Base-by-base conservation (phyloP, 2,113 vertebrate genomes). In the Xyrauchen texanus region DNA sequence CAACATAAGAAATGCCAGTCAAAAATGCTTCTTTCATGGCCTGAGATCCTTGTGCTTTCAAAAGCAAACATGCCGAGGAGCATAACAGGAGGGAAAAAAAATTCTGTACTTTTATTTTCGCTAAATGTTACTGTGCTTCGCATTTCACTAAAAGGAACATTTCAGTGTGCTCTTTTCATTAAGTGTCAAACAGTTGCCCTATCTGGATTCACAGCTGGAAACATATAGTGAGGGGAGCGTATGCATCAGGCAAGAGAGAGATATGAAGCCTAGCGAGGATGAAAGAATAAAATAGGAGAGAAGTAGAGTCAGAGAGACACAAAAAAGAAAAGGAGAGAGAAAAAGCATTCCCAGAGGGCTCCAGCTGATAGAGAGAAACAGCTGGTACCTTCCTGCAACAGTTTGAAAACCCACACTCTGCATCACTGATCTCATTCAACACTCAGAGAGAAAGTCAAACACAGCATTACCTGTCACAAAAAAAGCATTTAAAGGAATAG, bases 1-100 rank as follows among this genome's bases (percentile, higher is more conserved):
- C 47, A 45, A 44, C 44, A 72, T 53, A 68, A 63, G 3, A 75
- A 74, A 77, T 51, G 57, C 16, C 53, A 68, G 63, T 73, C 78
- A 81, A 53, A 68, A 68, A 55, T 73, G 21, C 21, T 34, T 34
- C n/a, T 34, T 34, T 34, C 21, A 34, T 3, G 66, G 13, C 51
- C 57, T n/a, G 57, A 16, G 72, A 58, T 42, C 52, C 67, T 44
- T 60, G 72, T 16, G 53, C 55, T 63, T 63, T 21, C 12, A 0
- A 57, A 55, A 46, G 21, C 10, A 79, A 42, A 72, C 8, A 44
- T 47, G 52, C 66, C 66, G 71, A 64, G 12, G 46, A 16, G 45
- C 12, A 5, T 73, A 63, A 77, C 12, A 15, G 63, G 47, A 53
- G 34, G 34, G 62, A 68, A 10, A 9, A 47, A 70, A n/a, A 1